Evolutionary conservation across 2,888 invertebrate genomes (phyloP).

Genomic region (Himalopsyche japonica): DNA sequence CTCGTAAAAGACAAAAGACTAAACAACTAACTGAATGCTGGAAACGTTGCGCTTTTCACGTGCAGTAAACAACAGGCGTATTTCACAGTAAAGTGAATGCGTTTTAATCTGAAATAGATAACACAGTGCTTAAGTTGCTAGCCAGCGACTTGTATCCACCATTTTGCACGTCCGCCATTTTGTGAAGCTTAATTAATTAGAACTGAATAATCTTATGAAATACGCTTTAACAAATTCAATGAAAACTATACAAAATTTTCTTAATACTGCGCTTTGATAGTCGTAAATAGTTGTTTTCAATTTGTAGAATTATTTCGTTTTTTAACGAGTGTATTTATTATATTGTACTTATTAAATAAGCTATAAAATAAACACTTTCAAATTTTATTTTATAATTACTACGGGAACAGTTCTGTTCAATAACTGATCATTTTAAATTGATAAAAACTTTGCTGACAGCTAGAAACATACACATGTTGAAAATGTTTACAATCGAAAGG

Average conservation of each 20-base stretch:
- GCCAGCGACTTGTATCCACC: neutral
- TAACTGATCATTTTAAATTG: too few relatives aligned
- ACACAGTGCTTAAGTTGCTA: neutral
- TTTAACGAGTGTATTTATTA: too few relatives aligned
- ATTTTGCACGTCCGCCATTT: neutral
- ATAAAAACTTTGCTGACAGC: too few relatives aligned
- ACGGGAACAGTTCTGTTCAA: too few relatives aligned
- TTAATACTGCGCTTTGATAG: neutral
- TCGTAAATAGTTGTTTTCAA: too few relatives aligned
- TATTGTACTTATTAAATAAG: too few relatives aligned
- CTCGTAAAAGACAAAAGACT: slow-evolving; percentile 18
- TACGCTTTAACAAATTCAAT: too few relatives aligned
- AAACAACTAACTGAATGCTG: neutral
- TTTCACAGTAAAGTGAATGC: slow-evolving; percentile 6
- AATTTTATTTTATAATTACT: too few relatives aligned
- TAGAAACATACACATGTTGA: too few relatives aligned
- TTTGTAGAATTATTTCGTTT: too few relatives aligned
- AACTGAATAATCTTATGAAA: neutral
- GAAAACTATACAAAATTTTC: neutral
- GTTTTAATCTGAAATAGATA: slow-evolving; percentile 12
- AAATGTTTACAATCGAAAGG: too few relatives aligned
- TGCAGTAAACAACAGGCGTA: neutral
- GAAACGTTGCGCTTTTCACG: neutral
- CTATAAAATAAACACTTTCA: too few relatives aligned
- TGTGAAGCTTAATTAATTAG: neutral